phyloP scores from a whole-genome alignment of 2,888 invertebrate species.

The Drosophila paramelanica region DNA sequence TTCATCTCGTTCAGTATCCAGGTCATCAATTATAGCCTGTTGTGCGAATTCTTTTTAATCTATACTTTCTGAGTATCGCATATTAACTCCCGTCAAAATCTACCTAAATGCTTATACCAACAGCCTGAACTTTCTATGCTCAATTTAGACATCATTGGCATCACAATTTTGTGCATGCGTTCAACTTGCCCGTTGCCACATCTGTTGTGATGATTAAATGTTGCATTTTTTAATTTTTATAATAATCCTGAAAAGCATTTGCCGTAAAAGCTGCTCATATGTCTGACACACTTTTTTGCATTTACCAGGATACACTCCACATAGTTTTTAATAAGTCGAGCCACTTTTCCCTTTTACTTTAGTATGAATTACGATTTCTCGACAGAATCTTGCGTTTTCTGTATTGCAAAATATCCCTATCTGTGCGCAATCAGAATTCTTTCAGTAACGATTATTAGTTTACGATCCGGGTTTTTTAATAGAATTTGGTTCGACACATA shows the following conservation, averaged over 20 bases:
- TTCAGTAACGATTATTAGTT: too few relatives aligned
- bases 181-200: too few relatives aligned
- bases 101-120: too few relatives aligned
- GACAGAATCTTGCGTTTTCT: neutral
- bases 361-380: neutral
- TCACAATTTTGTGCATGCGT: too few relatives aligned
- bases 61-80: neutral
- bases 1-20: neutral
- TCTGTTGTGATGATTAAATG: neutral
- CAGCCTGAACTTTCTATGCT: too few relatives aligned
- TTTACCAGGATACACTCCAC: constrained; percentile 1
- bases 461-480: neutral
- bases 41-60: neutral
- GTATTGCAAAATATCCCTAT: too few relatives aligned
- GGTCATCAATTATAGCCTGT: neutral
- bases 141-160: too few relatives aligned
- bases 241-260: constrained; percentile 1
- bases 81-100: too few relatives aligned
- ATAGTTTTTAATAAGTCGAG: neutral
- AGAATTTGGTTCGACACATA: neutral
- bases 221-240: neutral
- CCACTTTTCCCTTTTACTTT: constrained; percentile 3
- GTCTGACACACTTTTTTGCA: constrained; percentile 1
- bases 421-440: too few relatives aligned
- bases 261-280: neutral